Evolutionary conservation across 2,888 invertebrate species (phyloP).

Genomic region (Euzophera pinguis): DNA sequence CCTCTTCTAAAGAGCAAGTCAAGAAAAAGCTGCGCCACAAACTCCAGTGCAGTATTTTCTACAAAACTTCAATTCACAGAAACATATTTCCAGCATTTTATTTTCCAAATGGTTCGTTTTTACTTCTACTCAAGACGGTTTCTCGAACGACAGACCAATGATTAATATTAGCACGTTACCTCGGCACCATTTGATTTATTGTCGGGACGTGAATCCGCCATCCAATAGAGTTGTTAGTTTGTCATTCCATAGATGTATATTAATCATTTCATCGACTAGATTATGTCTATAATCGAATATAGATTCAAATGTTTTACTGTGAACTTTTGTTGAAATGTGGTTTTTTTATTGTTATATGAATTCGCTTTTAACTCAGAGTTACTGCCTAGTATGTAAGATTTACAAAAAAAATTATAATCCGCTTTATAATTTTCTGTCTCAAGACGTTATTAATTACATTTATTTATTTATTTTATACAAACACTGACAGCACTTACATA

Average conservation of each 20-base stretch:
- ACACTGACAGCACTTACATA: too few relatives aligned
- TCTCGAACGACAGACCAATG: conserved; percentile 5
- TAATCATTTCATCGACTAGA: neutral
- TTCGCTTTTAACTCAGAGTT: too few relatives aligned
- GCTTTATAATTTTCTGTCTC: too few relatives aligned
- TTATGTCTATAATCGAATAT: neutral
- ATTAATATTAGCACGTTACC: conserved; percentile 12
- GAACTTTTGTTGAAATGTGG: too few relatives aligned
- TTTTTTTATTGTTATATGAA: too few relatives aligned
- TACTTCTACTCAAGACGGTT: neutral
- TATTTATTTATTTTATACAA: too few relatives aligned
- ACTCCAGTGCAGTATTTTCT: too few relatives aligned
- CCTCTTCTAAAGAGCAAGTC: too few relatives aligned
- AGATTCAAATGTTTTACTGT: neutral
- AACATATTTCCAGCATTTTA: neutral
- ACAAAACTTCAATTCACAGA: neutral
- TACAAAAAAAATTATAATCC: too few relatives aligned
- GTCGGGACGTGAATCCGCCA: conserved; percentile 36
- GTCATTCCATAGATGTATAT: conserved; percentile 55
- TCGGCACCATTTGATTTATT: conserved; percentile 44
- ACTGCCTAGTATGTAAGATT: too few relatives aligned
- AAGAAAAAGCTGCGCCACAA: too few relatives aligned
- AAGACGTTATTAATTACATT: too few relatives aligned
- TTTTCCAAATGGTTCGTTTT: neutral
- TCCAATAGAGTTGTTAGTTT: conserved; percentile 51